Evolutionary conservation across 2,797 vertebrate genomes (phyloP).

Genomic region (Gastrophryne carolinensis): DNA sequence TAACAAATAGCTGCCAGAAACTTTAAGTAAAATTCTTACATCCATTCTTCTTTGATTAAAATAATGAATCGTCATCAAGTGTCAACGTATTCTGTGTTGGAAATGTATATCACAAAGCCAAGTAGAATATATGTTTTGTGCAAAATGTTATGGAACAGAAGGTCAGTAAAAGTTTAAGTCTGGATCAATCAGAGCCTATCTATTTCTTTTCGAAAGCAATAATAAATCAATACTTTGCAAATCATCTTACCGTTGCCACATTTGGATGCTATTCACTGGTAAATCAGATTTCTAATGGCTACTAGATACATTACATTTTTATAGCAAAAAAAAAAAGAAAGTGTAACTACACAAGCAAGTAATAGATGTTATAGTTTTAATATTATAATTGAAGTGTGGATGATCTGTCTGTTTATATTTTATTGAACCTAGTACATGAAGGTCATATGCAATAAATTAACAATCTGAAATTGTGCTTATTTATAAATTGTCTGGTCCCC

Average conservation of each 20-base stretch:
- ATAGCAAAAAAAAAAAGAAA: no score
- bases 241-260: background rate
- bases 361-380: background rate
- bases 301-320: background rate
- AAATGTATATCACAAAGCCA: background rate
- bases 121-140: background rate
- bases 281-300: background rate
- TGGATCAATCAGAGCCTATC: background rate
- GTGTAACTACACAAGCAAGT: background rate
- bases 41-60: background rate
- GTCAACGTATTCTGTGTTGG: background rate
- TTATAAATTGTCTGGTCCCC: no score
- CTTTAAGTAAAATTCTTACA: constrained; percentile 1
- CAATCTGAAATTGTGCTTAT: no score
- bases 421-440: no score
- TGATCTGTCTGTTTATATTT: no score
- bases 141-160: background rate
- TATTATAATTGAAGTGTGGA: no score
- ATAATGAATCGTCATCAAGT: background rate
- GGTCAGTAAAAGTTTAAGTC: background rate
- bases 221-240: background rate
- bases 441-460: no score
- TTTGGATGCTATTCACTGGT: background rate
- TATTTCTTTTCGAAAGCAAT: background rate
- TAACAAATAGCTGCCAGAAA: constrained; percentile 24